A percentile compares a stretch with the other conserved stretches of the same genome.
Conservation (phyloP, 2,113 vertebrate genomes). For the Triplophysa tibetana region DNA sequence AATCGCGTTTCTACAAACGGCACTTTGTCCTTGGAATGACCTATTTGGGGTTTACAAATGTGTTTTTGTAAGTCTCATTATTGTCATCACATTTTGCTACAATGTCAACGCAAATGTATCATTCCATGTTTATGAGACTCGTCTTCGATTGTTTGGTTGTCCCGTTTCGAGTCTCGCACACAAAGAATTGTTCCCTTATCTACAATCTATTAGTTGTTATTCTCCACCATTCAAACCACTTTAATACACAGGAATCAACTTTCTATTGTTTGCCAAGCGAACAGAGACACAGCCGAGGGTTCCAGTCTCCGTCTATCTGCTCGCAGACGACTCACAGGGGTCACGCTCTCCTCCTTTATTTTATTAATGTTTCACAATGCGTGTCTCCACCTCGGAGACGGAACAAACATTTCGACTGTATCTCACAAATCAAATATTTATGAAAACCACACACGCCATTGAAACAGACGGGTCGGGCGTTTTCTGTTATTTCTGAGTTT, state of each 20-base stretch:
- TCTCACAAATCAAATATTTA: conserved; percentile 68
- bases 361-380: conserved; percentile 71
- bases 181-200: conserved; percentile 59
- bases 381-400: conserved; percentile 51
- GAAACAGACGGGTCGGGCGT: conserved; percentile 52
- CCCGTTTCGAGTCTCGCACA: conserved; percentile 8
- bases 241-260: conserved; percentile 58
- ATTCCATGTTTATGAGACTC: conserved; percentile 42
- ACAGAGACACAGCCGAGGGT: conserved; percentile 31
- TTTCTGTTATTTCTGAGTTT: conserved; percentile 45
- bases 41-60: too few relatives aligned
- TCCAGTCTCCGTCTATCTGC: conserved; percentile 59
- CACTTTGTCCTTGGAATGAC: too few relatives aligned
- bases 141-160: conserved; percentile 45
- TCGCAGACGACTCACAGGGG: conserved; percentile 46
- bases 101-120: conserved; percentile 34
- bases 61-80: too few relatives aligned
- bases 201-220: conserved; percentile 50
- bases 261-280: conserved; percentile 54
- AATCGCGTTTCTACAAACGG: too few relatives aligned
- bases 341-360: conserved; percentile 52
- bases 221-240: conserved; percentile 49
- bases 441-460: conserved; percentile 59
- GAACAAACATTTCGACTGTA: conserved; percentile 61
- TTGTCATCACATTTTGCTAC: not conserved